These are phyloP conservation scores for Andrena bicolor DNA, from an alignment of 2,888 invertebrate species.

Conservation along the genomic window DNA sequence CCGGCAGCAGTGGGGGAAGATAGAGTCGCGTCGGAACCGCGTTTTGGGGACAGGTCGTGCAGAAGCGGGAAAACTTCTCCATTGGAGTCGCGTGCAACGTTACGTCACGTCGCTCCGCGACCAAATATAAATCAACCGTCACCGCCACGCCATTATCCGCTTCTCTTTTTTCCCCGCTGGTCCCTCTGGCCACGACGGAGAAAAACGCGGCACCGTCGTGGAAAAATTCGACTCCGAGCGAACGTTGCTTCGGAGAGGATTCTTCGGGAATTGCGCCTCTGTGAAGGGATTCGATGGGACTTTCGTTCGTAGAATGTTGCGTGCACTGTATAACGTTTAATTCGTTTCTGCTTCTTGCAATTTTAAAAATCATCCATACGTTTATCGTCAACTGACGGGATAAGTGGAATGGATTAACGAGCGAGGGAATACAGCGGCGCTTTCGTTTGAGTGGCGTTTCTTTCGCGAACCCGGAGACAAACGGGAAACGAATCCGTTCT, in stretches of 20 bases:
- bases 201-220: slow-evolving; percentile 21
- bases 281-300: too few species aligned
- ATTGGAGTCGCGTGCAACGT: slow-evolving; percentile 26
- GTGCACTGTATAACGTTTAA: too few species aligned
- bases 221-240: slow-evolving; percentile 6
- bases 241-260: neutral
- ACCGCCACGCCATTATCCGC: slow-evolving; percentile 28
- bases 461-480: slow-evolving; percentile 31
- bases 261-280: neutral
- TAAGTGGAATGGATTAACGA: neutral
- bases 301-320: too few species aligned
- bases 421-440: neutral
- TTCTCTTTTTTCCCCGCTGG: neutral
- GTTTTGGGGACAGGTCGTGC: slow-evolving; percentile 1
- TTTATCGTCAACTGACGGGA: too few species aligned
- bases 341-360: too few species aligned
- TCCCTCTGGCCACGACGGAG: neutral
- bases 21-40: neutral
- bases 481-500: slow-evolving; percentile 52
- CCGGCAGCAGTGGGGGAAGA: neutral
- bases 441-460: slow-evolving; percentile 24
- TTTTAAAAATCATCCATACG: too few species aligned
- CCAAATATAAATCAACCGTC: slow-evolving; percentile 44
- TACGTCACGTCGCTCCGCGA: slow-evolving; percentile 33
- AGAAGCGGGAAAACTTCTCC: slow-evolving; percentile 26